Base-by-base conservation (phyloP, 1,140 invertebrate genomes). In the Trichoplusia ni region DNA sequence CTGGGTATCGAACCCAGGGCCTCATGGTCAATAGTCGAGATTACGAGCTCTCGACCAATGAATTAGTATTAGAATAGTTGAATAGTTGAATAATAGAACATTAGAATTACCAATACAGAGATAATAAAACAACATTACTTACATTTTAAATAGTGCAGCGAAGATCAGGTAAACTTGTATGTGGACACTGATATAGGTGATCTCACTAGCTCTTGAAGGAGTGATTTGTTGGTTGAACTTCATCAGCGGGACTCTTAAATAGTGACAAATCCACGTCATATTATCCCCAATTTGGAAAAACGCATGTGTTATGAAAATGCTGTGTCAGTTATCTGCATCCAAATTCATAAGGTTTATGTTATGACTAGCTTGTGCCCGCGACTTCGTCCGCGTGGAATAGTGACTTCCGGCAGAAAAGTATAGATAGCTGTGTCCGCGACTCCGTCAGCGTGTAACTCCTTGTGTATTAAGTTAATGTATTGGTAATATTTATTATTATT, bases 201-300 rank as follows among this genome's bases (percentile, higher is more conserved):
- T 44, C 18, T 7, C 8, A 1, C 2, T 44, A 25, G 31, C 31
- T 37, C 47, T 53, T 21, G 47, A 35, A 35, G 47, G 11, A 35
- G 18, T 53, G 29, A 6, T 53, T 35, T 53, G 31, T n/a, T 33
- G 31, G 18, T 37, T 7, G 0, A n/a, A 37, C 31, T 35, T 35
- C 47, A 23, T 9, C 31, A 53, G 47, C 4, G 2, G 9, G 2
- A 21, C 47, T 35, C 31, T 53, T 53, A 53, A 53, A 53, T 53
- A 53, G 47, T 33, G 47, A 19, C 35, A 53, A 54, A 44, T 44
- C 40, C 9, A 44, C 40, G 40, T 44, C 40, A 44, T 25, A 13
- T 3, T 44, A 23, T 44, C 18, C 19, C 9, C n/a, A 23, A 44
- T 44, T 4, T 23, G 21, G 40, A 11, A 44, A 44, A 0, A 4